Evolutionary conservation across 1,140 invertebrate genomes (phyloP).

Genomic region (Lordiphosa stackelbergi): DNA sequence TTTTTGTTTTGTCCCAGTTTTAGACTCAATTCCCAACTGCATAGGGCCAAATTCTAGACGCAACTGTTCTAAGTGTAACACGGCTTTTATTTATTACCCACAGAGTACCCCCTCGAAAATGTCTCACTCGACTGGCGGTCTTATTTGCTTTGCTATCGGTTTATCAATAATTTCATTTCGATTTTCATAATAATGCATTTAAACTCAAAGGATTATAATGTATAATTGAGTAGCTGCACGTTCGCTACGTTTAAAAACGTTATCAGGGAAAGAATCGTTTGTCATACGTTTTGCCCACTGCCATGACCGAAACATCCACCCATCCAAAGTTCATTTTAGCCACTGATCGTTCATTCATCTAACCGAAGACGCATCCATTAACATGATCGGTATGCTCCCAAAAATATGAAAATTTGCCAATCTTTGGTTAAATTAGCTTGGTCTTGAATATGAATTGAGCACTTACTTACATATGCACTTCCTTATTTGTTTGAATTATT

Average conservation of each 20-base stretch:
- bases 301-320: neutral
- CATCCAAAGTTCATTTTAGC: too few species aligned
- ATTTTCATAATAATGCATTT: constrained; percentile 39
- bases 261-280: constrained; percentile 3
- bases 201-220: constrained; percentile 45
- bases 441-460: constrained; percentile 47
- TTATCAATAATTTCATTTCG: constrained; percentile 37
- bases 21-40: neutral
- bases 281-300: constrained; percentile 10
- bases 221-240: constrained; percentile 34
- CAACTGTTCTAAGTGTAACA: neutral
- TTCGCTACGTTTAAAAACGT: constrained; percentile 36
- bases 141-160: constrained; percentile 35
- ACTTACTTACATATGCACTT: constrained; percentile 1
- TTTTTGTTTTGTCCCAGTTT: neutral
- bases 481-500: constrained; percentile 40
- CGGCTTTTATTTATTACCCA: constrained; percentile 24
- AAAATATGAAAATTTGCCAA: constrained; percentile 3
- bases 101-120: constrained; percentile 5
- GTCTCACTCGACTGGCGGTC: constrained; percentile 16
- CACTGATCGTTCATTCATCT: constrained; percentile 3
- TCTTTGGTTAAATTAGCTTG: constrained; percentile 8
- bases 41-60: constrained; percentile 16
- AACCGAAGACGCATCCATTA: neutral
- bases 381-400: neutral